Base-by-base conservation (phyloP, 2,797 vertebrate genomes). In the Pangasius mekongensis region DNA sequence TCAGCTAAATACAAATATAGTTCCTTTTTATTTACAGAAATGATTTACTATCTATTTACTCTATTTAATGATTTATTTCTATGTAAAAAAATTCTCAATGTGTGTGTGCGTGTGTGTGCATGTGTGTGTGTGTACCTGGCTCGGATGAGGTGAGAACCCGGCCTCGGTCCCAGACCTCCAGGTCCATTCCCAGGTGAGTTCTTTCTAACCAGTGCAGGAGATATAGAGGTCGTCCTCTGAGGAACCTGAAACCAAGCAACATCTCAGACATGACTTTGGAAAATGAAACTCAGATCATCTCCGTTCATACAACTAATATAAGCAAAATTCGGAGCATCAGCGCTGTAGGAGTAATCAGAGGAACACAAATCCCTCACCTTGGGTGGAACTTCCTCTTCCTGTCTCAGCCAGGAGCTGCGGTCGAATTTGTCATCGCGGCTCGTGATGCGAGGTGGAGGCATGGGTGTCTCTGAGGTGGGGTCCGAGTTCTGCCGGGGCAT, bases 401-500 rank as follows among this genome's bases (percentile, higher is more conserved):
- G 98, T 93, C 98, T 97, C 96, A 99, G 96, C 98, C 98, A 99
- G 94, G 98, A 98, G 95, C 97, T 97, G 95, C 98, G 97, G 95
- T 98, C 98, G 95, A 98, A 96, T 94, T 98, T 99, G 93, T 99
- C 98, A 1, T 96, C 95, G 78, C 96, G 95, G 89, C 94, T 95
- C 39, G 94, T 95, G 96, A 97, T 92, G 96, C 97, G 96, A 95
- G 98, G 94, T 87, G 98, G 98, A 93, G 98, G 97, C 90, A 96
- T 93, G 89, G 98, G 98, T 88, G 97, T 99, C 97, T 99, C 98
- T 47, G 98, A 99, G 90, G 98, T 98, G 95, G 98, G 98, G 95
- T 99, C 98, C 18, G 98, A 99, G 96, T 99, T 99, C 96, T 99
- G 98, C 92, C 98, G 97, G 80, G 98, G 98, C 97, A 99, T 98